A percentile compares a stretch with the other conserved stretches of the same genome.
Evolutionary conservation across 2,888 invertebrate species (phyloP).

Genomic region (Aphodius granarius): DNA sequence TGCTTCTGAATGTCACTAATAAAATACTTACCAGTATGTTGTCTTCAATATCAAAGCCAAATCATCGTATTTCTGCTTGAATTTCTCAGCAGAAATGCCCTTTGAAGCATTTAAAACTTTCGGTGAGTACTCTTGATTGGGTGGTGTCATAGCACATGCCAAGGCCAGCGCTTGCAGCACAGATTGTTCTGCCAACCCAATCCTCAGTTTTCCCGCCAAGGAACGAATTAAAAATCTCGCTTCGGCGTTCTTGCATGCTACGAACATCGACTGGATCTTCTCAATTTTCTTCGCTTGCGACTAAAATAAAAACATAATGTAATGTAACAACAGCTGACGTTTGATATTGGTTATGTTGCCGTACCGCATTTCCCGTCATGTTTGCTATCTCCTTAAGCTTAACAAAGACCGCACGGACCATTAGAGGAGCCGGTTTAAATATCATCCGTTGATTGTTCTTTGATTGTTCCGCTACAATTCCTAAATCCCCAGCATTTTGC

Average conservation of each 20-base stretch:
- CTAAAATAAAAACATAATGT: slow-evolving; percentile 50
- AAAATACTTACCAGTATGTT: slow-evolving; percentile 75
- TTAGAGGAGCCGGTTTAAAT: slow-evolving; percentile 80
- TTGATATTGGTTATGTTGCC: slow-evolving; percentile 36
- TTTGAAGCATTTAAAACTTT: slow-evolving; percentile 65
- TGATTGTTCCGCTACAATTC: slow-evolving; percentile 85
- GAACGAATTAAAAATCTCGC: slow-evolving; percentile 89
- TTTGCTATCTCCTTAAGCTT: slow-evolving; percentile 85
- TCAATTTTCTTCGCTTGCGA: slow-evolving; percentile 84
- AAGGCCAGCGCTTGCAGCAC: slow-evolving; percentile 87
- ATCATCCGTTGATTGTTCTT: slow-evolving; percentile 85
- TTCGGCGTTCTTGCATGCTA: slow-evolving; percentile 86
- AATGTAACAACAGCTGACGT: slow-evolving; percentile 14
- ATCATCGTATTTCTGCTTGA: slow-evolving; percentile 77
- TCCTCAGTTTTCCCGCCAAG: slow-evolving; percentile 89
- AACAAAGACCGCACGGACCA: slow-evolving; percentile 73
- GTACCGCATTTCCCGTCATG: slow-evolving; percentile 77
- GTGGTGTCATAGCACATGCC: slow-evolving; percentile 81
- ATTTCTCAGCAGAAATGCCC: slow-evolving; percentile 64
- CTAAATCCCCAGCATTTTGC: slow-evolving; percentile 81
- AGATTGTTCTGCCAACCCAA: slow-evolving; percentile 97
- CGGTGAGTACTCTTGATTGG: slow-evolving; percentile 66
- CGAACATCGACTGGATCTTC: slow-evolving; percentile 89
- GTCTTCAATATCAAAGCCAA: slow-evolving; percentile 81
- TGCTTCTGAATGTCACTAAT: background rate